Evolutionary conservation across 2,888 invertebrate species (phyloP).

Genomic region (Pseudococcus longispinus): DNA sequence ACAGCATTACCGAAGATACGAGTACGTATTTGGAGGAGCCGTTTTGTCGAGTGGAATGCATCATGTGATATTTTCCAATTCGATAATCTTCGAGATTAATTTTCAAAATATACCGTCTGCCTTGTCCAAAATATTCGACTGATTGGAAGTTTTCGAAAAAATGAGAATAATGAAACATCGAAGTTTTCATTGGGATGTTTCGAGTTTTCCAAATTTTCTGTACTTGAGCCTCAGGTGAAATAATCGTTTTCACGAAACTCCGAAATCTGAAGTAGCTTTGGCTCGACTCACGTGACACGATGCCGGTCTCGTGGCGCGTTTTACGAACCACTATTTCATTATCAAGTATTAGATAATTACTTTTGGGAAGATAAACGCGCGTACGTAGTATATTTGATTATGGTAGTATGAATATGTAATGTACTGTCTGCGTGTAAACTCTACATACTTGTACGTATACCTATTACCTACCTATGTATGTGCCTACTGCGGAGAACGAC

Average conservation of each 20-base stretch:
- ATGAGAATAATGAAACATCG: too few species aligned
- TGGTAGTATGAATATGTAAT: not conserved
- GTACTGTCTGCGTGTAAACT: not conserved
- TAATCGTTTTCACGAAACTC: too few species aligned
- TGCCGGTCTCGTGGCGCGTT: not conserved
- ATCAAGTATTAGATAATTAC: slow-evolving; percentile 33
- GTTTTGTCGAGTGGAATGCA: not conserved
- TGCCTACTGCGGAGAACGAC: too few species aligned
- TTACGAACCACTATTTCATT: slow-evolving; percentile 34
- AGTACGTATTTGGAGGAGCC: not conserved
- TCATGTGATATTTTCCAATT: not conserved
- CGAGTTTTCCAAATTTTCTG: too few species aligned
- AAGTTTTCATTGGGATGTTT: too few species aligned
- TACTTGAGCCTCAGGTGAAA: too few species aligned
- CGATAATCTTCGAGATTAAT: not conserved
- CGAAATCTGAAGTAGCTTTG: not conserved
- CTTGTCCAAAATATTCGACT: not conserved
- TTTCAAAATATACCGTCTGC: not conserved
- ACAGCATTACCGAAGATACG: not conserved
- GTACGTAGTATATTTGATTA: slow-evolving; percentile 11
- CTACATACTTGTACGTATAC: too few species aligned
- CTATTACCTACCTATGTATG: too few species aligned
- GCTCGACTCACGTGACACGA: not conserved
- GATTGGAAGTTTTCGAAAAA: too few species aligned
- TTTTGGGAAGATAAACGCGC: slow-evolving; percentile 22